Evolutionary conservation across 2,797 vertebrate species (phyloP).

Genomic region (Uromys caudimaculatus): DNA sequence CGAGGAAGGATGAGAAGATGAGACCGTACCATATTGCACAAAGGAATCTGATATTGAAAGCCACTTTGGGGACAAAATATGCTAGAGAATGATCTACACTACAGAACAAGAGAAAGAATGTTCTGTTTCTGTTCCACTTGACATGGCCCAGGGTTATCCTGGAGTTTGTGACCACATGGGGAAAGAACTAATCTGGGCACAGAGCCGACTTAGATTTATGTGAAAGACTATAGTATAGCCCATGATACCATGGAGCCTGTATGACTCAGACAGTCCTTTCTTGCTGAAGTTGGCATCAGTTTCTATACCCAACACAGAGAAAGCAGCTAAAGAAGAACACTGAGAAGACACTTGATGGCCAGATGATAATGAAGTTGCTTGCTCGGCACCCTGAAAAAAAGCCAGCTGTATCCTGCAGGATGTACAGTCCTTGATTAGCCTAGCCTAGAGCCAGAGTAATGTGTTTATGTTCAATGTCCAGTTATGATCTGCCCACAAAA

Average conservation of each 20-base stretch:
- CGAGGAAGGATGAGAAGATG: background rate
- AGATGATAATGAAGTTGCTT: background rate
- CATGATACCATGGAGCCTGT: background rate
- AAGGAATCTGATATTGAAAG: background rate
- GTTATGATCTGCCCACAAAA: background rate
- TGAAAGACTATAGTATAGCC: background rate
- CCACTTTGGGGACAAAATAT: background rate
- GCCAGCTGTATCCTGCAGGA: background rate
- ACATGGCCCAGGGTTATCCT: background rate
- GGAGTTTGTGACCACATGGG: slow-evolving; percentile 63
- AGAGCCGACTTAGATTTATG: background rate
- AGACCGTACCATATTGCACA: background rate
- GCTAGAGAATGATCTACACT: background rate
- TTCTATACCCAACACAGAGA: background rate
- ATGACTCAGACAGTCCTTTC: background rate
- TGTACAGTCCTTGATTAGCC: background rate
- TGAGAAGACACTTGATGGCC: background rate
- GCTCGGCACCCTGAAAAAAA: background rate
- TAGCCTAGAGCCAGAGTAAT: background rate
- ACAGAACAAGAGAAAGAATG: background rate
- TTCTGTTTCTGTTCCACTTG: background rate
- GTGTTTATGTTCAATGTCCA: background rate
- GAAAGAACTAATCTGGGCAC: slow-evolving; percentile 49
- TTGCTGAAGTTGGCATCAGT: background rate
- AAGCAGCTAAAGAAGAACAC: background rate